Base-by-base conservation (phyloP, 2,888 invertebrate species). In the Gisinianus flammeolus region DNA sequence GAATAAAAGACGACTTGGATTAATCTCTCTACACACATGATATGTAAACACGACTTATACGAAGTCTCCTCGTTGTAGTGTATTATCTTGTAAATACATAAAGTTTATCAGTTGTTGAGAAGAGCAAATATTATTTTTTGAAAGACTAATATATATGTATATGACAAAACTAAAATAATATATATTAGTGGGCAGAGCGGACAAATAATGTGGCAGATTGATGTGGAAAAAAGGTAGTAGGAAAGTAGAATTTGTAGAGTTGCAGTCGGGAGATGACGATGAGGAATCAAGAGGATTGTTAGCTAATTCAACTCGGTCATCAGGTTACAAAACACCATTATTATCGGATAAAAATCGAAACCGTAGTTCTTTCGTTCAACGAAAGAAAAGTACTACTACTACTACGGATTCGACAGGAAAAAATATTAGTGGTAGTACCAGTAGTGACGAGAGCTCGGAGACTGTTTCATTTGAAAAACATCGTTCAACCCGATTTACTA, bases 141-240 rank as follows among this genome's bases (percentile, higher is more conserved):
- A 35, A 8, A 35, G 12, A 5, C 35, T 35, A 35, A 8, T 8
- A 35, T 35, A 35, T 35, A 35, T 35, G 5, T 8, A 35, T 35
- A n/a, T n/a, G n/a, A n/a, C n/a, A n/a, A n/a, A n/a, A n/a, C n/a
- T n/a, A n/a, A n/a, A n/a, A n/a, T n/a, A n/a, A 35, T 35, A 35
- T 35, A 35, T 22, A 56, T 56, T 62, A 22, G 62, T 62, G 26
- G 19, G 62, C 5, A 24, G 62, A 12, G 6, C 10, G 24, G 67
- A 35, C 24, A 67, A 28, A 75, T 28, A 54, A 77, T 77, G 77
- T 26, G 52, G 58, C 58, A 33, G 58, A 56, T 77, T 71, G 33
- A 77, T 77, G 77, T 77, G 77, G 77, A 77, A 71, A 71, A 70
- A 77, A 64, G 70, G 52, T 62, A 69, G 71, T 77, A 77, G 71